phyloP scores from a whole-genome alignment of 2,113 vertebrate genomes.

The Gymnarchus niloticus region DNA sequence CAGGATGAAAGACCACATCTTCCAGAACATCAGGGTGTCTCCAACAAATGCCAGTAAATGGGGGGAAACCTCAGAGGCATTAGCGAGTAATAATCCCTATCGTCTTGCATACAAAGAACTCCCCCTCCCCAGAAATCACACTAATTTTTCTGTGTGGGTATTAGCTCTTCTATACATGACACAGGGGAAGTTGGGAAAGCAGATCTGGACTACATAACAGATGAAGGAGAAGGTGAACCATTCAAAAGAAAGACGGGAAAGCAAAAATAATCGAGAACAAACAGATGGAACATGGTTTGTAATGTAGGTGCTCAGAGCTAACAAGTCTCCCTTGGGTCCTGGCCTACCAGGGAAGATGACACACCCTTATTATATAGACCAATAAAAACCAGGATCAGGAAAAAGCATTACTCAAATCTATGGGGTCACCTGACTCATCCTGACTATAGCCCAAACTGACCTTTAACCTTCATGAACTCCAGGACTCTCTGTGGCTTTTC shows the following conservation, averaged over 20 bases:
- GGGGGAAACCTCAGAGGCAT: too few relatives aligned
- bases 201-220: neutral
- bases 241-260: neutral
- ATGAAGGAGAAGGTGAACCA: neutral
- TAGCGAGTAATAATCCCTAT: too few relatives aligned
- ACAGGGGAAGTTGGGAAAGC: neutral
- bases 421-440: neutral
- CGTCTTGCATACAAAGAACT: neutral
- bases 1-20: too few relatives aligned
- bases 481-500: neutral
- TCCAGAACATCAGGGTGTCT: too few relatives aligned
- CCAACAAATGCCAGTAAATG: too few relatives aligned
- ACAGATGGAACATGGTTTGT: neutral
- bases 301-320: too few relatives aligned
- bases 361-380: neutral
- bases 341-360: neutral
- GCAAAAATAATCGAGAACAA: neutral
- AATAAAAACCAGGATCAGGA: too few relatives aligned
- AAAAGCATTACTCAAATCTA: slow-evolving; percentile 4
- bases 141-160: neutral
- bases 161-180: neutral
- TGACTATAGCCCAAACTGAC: neutral
- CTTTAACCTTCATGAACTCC: neutral
- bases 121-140: neutral
- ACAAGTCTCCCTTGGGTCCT: too few relatives aligned